phyloP scores from a whole-genome alignment of 2,113 vertebrate genomes.

The Colinus virginianus region DNA sequence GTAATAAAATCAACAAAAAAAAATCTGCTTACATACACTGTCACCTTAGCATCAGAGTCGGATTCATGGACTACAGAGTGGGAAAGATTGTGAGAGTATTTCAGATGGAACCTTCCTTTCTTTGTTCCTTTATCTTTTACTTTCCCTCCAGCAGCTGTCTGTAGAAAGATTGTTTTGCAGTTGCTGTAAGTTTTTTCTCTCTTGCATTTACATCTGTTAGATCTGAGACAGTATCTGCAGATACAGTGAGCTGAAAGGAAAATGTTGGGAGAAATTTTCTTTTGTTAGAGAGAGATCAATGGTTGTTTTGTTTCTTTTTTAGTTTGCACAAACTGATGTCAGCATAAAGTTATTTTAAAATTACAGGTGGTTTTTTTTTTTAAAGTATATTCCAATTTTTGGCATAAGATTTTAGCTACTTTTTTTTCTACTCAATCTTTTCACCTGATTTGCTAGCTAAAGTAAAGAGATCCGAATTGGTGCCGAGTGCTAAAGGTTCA shows the following conservation, averaged over 20 bases:
- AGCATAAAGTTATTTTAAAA: slow-evolving; percentile 72
- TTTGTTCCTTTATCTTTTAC: slow-evolving; percentile 62
- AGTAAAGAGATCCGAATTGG: slow-evolving; percentile 78
- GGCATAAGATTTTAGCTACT: slow-evolving; percentile 63
- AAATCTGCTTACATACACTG: slow-evolving; percentile 84
- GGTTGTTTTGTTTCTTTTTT: slow-evolving; percentile 45
- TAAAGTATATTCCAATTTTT: slow-evolving; percentile 56
- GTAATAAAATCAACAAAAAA: slow-evolving; percentile 79
- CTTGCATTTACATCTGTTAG: slow-evolving; percentile 74
- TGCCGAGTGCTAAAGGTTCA: slow-evolving; percentile 82
- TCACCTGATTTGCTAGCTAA: slow-evolving; percentile 78
- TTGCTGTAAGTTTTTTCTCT: slow-evolving; percentile 72
- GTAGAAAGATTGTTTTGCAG: slow-evolving; percentile 79
- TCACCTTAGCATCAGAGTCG: slow-evolving; percentile 85
- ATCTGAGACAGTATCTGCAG: slow-evolving; percentile 64
- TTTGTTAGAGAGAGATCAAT: slow-evolving; percentile 66
- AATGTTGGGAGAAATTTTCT: slow-evolving; percentile 50
- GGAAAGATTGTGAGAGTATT: slow-evolving; percentile 79
- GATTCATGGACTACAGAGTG: slow-evolving; percentile 80
- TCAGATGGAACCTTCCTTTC: slow-evolving; percentile 76
- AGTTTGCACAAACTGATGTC: slow-evolving; percentile 73
- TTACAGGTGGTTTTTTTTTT: slow-evolving; percentile 59
- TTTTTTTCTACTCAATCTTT: slow-evolving; percentile 63
- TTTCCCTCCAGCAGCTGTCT: slow-evolving; percentile 78
- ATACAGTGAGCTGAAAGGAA: slow-evolving; percentile 60